Evolutionary conservation across 2,888 invertebrate species (phyloP), one percentile per base, ranked within the genome.

Genomic region (Agrenia bidenticulata): DNA sequence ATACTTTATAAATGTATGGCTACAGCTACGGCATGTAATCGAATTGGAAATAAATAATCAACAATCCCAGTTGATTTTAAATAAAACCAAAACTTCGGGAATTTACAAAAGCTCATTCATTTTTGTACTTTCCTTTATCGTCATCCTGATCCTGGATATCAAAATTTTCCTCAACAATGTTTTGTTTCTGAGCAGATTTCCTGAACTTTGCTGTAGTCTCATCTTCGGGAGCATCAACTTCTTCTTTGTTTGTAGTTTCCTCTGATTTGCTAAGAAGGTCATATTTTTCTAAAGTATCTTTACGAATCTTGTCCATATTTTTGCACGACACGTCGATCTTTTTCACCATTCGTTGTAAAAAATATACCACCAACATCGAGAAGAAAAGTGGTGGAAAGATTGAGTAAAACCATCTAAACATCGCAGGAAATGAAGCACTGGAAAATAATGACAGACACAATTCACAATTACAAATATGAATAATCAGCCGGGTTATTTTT

Each of bases 301-400:
- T 53, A 11, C 59, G 23, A 42, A 70, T 65, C 7, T 63, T 60
- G 11, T 74, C 74, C 4, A 73, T 72, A 15, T 55, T 68, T 37
- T 72, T 66, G 13, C 67, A 64, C 11, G 73, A 82, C 65, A 84
- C 82, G 76, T 89, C 87, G 77, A 90, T 81, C 79, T 89, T 88
- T 66, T 83, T 83, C 78, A 90, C 88, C 81, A 90, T 87, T 84
- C 88, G 90, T 76, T 90, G 90, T 77, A 92, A 90, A 77, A 90
- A 86, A 41, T 84, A 85, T 65, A 92, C 81, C 65, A 92, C 86
- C 0, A 86, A 82, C 77, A 92, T 88, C 0, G 91, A 91, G 82
- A 90, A 89, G 57, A 86, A 84, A n/a, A 92, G 80, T n/a, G 92
- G 92, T 32, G 72, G 73, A 13, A 64, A 54, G 17, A 74, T 67